Percentiles rank a stretch among this genome's conserved stretches.
Conservation (phyloP, 2,888 invertebrate species). For the Ophonus ardosiacus region DNA sequence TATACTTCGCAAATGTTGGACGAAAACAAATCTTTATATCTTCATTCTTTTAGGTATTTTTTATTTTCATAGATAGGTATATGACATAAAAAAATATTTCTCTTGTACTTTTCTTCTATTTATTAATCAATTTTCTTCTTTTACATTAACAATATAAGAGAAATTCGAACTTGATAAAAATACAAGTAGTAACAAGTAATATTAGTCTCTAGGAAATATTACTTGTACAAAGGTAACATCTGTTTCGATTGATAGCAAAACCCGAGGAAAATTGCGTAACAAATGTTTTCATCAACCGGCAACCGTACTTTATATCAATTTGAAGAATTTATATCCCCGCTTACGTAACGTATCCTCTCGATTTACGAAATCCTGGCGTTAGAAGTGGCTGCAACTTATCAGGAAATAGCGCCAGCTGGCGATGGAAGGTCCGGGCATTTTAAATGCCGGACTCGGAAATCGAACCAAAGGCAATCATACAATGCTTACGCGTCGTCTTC, state of each 20-base stretch:
- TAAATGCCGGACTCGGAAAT: conserved; percentile 35
- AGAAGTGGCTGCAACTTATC: conserved; percentile 45
- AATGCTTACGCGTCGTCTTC: conserved; percentile 52
- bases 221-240: neutral
- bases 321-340: conserved; percentile 26
- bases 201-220: neutral
- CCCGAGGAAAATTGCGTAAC: neutral
- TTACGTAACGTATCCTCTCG: conserved; percentile 29
- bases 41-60: too few relatives aligned
- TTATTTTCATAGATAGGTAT: too few relatives aligned
- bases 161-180: too few relatives aligned
- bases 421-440: neutral
- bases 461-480: conserved; percentile 49
- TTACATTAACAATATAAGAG: too few relatives aligned
- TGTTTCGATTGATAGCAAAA: neutral
- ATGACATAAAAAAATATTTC: too few relatives aligned
- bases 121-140: too few relatives aligned
- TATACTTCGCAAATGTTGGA: too few relatives aligned
- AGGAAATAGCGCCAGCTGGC: conserved; percentile 26
- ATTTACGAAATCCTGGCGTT: conserved; percentile 8
- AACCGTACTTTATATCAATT: conserved; percentile 39
- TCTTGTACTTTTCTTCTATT: too few relatives aligned
- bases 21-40: too few relatives aligned
- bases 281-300: conserved; percentile 5
- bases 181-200: too few relatives aligned